phyloP scores from a whole-genome alignment of 2,888 invertebrate genomes.

The Phoenoteleia sp. region DNA sequence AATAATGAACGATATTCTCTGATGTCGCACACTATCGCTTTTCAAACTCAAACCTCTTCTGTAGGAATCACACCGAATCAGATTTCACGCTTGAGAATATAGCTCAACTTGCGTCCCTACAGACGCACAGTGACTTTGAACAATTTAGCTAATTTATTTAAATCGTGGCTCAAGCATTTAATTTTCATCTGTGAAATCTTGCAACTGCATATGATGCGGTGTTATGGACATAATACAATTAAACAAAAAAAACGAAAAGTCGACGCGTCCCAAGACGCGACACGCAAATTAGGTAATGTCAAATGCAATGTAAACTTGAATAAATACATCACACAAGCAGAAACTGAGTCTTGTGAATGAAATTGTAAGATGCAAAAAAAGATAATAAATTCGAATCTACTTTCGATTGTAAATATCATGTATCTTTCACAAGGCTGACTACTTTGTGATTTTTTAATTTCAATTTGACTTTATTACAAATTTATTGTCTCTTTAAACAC shows the following conservation, averaged over 20 bases:
- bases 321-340: slow-evolving; percentile 17
- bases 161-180: slow-evolving; percentile 70
- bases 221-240: slow-evolving; percentile 5
- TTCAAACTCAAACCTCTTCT: slow-evolving; percentile 69
- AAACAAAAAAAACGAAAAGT: background rate
- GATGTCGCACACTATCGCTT: slow-evolving; percentile 70
- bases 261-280: no score
- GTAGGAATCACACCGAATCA: slow-evolving; percentile 75
- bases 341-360: slow-evolving; percentile 11
- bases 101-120: slow-evolving; percentile 80
- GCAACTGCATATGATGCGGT: background rate
- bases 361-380: slow-evolving; percentile 21
- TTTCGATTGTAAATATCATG: slow-evolving; percentile 31
- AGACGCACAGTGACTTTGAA: slow-evolving; percentile 80
- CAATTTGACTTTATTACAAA: slow-evolving; percentile 25
- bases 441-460: slow-evolving; percentile 1
- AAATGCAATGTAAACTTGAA: slow-evolving; percentile 28
- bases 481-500: slow-evolving; percentile 19
- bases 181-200: slow-evolving; percentile 32
- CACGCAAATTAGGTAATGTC: no score
- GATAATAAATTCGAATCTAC: slow-evolving; percentile 19
- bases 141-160: slow-evolving; percentile 85
- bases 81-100: slow-evolving; percentile 53
- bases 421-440: background rate
- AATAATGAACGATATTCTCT: slow-evolving; percentile 78